Base-by-base conservation (phyloP, 2,888 invertebrate genomes). In the Drymonia ruficornis region DNA sequence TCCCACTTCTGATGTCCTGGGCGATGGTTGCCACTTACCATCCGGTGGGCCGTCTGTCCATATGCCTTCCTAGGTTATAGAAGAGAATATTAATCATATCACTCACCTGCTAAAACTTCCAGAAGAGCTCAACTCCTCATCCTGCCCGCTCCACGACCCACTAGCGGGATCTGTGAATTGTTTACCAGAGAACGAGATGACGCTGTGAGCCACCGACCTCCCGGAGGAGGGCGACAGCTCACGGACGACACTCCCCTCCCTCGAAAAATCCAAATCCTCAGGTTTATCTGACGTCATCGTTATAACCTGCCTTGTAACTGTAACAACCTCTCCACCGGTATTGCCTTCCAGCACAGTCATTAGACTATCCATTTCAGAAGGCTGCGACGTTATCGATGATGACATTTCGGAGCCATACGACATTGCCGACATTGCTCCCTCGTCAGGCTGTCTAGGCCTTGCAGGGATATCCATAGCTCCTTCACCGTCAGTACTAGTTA, bases 141-240 rank as follows among this genome's bases (percentile, higher is more conserved):
- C 93, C 59, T 93, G 93, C 31, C 93, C 93, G 61, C 93, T 93
- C 93, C 93, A 93, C 0, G 93, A 93, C 13, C 93, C 93, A 76
- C 93, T 93, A 28, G 93, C 93, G 59, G 93, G 93, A 91, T 93
- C 93, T 93, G 93, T 91, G 84, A 93, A 90, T 70, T 87, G 90
- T 93, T 93, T 93, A 78, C 93, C 91, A 63, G 90, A 89, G 60
- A 87, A 80, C 36, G 89, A 89, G 53, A 86, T 83, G 63, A 90
- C 80, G 61, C 92, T 91, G 61, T 93, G 93, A 83, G 91, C 87
- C 50, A 90, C 67, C 77, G 93, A 93, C 81, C 84, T 92, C 80
- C 90, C 92, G 0, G 93, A 93, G 72, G 92, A 91, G 73, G 93
- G 93, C 63, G 93, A 93, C 49, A 93, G 84, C 80, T 93, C 93